phyloP scores from a whole-genome alignment of 2,888 invertebrate species.

The Yponomeuta evonymella region DNA sequence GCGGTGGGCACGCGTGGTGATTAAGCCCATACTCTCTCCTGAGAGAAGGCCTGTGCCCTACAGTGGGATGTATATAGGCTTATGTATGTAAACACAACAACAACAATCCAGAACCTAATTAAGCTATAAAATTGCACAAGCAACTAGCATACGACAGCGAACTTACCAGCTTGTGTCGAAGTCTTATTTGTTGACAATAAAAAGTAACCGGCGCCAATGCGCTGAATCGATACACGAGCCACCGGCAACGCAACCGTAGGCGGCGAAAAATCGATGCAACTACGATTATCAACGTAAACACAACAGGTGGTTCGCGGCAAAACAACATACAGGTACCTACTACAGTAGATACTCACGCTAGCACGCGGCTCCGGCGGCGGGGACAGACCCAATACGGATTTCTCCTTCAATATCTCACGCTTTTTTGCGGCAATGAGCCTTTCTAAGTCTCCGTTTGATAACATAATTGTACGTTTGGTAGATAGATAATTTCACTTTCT shows the following conservation, averaged over 20 bases:
- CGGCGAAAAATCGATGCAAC: conserved; percentile 6
- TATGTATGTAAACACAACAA: no score
- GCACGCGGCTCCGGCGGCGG: background rate
- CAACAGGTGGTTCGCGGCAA: conserved; percentile 11
- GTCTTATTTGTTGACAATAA: background rate
- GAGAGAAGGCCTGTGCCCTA: no score
- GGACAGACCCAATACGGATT: conserved; percentile 46
- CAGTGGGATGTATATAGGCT: no score
- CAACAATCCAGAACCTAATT: no score
- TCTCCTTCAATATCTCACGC: conserved; percentile 63
- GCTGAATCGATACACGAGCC: conserved; percentile 7
- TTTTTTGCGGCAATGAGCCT: conserved; percentile 63
- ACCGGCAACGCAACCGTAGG: background rate
- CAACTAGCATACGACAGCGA: background rate
- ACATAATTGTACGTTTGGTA: conserved; percentile 34
- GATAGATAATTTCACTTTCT: conserved; percentile 16
- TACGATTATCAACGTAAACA: background rate
- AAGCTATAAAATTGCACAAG: no score
- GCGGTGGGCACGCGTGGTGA: no score
- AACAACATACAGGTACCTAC: background rate
- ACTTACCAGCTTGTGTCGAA: background rate
- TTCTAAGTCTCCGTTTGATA: conserved; percentile 59
- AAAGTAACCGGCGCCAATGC: background rate
- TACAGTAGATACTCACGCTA: conserved; percentile 1
- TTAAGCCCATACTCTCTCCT: no score